Conservation (phyloP, 2,797 vertebrate species). For the Eulemur rubriventer region DNA sequence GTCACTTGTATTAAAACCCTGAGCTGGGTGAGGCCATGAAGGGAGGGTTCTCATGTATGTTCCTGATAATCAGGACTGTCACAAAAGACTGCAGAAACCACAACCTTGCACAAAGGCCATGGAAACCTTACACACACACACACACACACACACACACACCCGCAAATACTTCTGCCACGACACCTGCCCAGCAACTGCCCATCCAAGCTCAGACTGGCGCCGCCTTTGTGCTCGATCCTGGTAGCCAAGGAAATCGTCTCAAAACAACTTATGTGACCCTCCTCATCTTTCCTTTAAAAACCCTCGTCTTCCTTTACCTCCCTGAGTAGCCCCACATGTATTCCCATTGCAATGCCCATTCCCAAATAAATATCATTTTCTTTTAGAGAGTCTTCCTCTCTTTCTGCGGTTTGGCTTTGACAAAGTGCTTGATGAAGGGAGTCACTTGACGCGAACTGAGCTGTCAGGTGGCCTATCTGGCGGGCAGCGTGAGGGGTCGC, state of each 20-base stretch:
- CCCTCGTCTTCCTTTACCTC: background rate
- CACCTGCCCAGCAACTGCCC: background rate
- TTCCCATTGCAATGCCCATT: background rate
- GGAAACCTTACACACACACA: background rate
- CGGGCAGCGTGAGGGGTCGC: accelerated
- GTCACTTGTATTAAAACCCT: background rate
- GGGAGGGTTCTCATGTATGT: background rate
- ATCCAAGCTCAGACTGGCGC: background rate
- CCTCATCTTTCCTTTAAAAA: background rate
- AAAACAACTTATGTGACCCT: background rate
- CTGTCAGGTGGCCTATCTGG: background rate
- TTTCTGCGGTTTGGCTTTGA: background rate
- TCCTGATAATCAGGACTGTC: background rate
- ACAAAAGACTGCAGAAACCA: background rate
- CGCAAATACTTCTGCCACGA: background rate
- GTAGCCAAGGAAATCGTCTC: background rate
- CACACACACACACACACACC: background rate
- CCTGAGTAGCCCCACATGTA: background rate
- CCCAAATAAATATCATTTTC: background rate
- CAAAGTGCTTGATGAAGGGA: background rate
- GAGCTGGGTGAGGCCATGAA: background rate
- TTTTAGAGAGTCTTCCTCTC: background rate
- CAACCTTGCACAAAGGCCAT: background rate
- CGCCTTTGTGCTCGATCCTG: background rate
- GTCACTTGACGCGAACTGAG: background rate